phyloP scores from a whole-genome alignment of 2,797 vertebrate genomes.

The Aulostomus chinensis region DNA sequence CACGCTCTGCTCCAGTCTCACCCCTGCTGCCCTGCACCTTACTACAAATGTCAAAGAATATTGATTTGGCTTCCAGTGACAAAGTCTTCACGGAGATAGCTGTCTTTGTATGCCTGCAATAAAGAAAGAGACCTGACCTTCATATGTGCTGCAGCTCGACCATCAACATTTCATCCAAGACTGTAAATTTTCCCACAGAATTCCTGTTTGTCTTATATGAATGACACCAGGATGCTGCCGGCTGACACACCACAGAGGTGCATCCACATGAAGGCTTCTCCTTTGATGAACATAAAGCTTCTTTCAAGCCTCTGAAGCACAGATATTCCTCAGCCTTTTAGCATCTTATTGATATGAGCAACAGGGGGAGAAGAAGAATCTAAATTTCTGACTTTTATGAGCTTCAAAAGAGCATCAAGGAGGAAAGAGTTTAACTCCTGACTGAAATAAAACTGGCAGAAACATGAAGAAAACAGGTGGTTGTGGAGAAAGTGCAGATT shows the following conservation, averaged over 20 bases:
- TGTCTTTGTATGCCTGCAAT: constrained; percentile 67
- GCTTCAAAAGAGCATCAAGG: constrained; percentile 34
- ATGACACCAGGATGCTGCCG: constrained; percentile 7
- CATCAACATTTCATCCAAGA: constrained; percentile 54
- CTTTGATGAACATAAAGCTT: constrained; percentile 11
- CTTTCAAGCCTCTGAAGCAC: constrained; percentile 21
- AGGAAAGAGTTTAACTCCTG: too few relatives aligned
- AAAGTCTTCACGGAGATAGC: constrained; percentile 68
- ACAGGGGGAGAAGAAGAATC: constrained; percentile 4
- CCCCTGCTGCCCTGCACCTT: constrained; percentile 72
- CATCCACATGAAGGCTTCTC: constrained; percentile 16
- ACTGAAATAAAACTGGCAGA: too few relatives aligned
- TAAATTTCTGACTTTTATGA: constrained; percentile 34
- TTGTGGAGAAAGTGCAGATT: neutral
- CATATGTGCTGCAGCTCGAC: constrained; percentile 20
- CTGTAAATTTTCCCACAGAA: constrained; percentile 11
- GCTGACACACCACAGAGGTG: constrained; percentile 5
- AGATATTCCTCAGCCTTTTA: constrained; percentile 25
- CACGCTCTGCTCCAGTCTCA: constrained; percentile 41
- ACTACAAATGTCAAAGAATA: constrained; percentile 84
- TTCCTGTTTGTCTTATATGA: constrained; percentile 7
- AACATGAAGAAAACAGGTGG: constrained; percentile 13
- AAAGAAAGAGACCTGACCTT: constrained; percentile 71
- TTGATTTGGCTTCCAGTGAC: constrained; percentile 77
- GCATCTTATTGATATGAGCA: constrained; percentile 11